phyloP scores from a whole-genome alignment of 2,113 vertebrate species.

The Solenodon paradoxus region DNA sequence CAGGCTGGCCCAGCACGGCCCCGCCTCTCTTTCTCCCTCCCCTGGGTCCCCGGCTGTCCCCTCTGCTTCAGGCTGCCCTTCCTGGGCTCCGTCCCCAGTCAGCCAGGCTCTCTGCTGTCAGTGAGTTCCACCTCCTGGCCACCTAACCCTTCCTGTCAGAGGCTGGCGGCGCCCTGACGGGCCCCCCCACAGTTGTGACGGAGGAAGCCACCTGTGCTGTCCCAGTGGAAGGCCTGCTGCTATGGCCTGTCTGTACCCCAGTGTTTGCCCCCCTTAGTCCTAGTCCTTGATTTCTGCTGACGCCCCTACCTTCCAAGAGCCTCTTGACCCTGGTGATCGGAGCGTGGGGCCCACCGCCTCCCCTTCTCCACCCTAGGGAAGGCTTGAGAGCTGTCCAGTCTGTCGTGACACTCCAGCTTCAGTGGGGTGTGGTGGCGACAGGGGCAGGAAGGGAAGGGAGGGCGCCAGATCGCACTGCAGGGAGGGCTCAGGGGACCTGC shows the following conservation, averaged over 20 bases:
- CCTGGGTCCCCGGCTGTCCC: neutral
- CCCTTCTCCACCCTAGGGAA: too few relatives aligned
- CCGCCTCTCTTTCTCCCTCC: too few relatives aligned
- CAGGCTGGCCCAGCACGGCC: neutral
- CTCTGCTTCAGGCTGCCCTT: neutral
- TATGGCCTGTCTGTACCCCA: neutral
- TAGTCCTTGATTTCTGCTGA: neutral
- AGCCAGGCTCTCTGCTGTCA: neutral
- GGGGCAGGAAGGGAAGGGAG: too few relatives aligned
- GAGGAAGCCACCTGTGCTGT: too few relatives aligned
- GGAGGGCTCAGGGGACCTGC: accelerated
- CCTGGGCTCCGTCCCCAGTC: neutral
- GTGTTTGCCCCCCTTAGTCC: neutral
- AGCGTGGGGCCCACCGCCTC: neutral
- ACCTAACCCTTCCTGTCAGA: neutral
- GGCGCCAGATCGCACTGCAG: too few relatives aligned
- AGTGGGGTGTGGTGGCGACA: too few relatives aligned
- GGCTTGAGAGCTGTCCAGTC: too few relatives aligned
- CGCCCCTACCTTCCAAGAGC: neutral
- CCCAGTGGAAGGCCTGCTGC: too few relatives aligned
- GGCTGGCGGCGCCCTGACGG: neutral
- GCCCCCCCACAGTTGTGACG: too few relatives aligned
- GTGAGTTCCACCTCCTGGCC: neutral
- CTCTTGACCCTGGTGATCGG: neutral
- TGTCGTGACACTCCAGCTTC: too few relatives aligned